Percentiles rank a stretch among this genome's conserved stretches.
phyloP scores from a whole-genome alignment of 2,888 invertebrate genomes.

The Andrena chrysosceles region DNA sequence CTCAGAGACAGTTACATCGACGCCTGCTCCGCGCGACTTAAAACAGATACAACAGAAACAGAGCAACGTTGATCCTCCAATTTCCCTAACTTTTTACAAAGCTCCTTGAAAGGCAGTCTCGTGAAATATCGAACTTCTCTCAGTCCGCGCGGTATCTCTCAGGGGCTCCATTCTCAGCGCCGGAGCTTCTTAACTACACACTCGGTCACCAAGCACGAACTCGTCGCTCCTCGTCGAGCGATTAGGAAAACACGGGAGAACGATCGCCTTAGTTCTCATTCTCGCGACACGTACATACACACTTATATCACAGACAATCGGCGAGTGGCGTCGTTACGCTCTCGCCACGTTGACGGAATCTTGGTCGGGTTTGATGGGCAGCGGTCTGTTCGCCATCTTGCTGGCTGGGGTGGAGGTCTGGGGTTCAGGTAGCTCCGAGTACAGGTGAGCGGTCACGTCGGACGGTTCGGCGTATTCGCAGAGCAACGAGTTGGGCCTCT shows the following conservation, averaged over 20 bases:
- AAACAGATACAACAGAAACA: not conserved
- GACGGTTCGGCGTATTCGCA: constrained; percentile 87
- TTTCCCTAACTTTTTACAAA: constrained; percentile 42
- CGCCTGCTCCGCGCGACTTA: not conserved
- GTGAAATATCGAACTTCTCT: constrained; percentile 16
- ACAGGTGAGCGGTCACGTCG: constrained; percentile 86
- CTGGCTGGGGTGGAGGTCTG: constrained; percentile 84
- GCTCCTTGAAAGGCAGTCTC: constrained; percentile 28
- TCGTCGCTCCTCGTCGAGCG: constrained; percentile 24
- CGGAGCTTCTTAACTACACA: not conserved
- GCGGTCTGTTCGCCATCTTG: constrained; percentile 89
- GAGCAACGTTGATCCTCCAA: not conserved
- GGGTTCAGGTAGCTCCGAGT: constrained; percentile 86
- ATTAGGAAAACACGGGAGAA: constrained; percentile 36
- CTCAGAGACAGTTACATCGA: not conserved
- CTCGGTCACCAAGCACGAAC: constrained; percentile 16
- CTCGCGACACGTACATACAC: constrained; percentile 38
- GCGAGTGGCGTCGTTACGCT: constrained; percentile 68
- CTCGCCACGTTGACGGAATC: constrained; percentile 74
- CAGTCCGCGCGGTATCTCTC: constrained; percentile 18
- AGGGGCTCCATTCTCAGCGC: not conserved
- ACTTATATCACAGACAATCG: constrained; percentile 81
- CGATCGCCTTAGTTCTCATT: constrained; percentile 30
- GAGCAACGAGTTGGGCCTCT: constrained; percentile 82
- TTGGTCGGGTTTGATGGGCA: constrained; percentile 88